These are phyloP conservation scores for Amphipoea oculea DNA, from an alignment of 2,888 invertebrate species.

Conservation along the genomic window DNA sequence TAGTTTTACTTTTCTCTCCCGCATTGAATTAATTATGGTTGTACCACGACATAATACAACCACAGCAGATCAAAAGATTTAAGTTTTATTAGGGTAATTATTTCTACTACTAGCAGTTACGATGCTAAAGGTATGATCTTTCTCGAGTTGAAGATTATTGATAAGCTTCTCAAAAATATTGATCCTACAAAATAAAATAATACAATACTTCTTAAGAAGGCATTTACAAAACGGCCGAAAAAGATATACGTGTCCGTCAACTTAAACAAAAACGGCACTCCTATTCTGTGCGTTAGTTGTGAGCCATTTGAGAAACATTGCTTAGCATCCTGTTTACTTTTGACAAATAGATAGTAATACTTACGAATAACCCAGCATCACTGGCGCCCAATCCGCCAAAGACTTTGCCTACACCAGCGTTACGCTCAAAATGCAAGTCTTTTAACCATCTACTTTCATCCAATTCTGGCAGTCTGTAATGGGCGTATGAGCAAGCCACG, in stretches of 20 bases:
- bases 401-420: slow-evolving; percentile 67
- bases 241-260: not conserved
- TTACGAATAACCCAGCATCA: slow-evolving; percentile 77
- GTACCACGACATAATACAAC: not conserved
- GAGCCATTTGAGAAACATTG: too few relatives aligned
- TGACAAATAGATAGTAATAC: slow-evolving; percentile 34
- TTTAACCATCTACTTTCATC: not conserved
- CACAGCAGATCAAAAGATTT: too few relatives aligned
- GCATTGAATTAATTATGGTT: not conserved
- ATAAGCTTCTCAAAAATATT: not conserved
- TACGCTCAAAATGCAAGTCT: slow-evolving; percentile 58
- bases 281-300: not conserved
- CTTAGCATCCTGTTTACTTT: not conserved
- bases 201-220: too few relatives aligned
- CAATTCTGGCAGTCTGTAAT: slow-evolving; percentile 3
- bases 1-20: not conserved
- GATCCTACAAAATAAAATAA: not conserved
- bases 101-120: not conserved
- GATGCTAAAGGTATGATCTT: not conserved
- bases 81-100: not conserved
- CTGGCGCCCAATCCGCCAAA: slow-evolving; percentile 78
- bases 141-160: not conserved
- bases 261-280: too few relatives aligned
- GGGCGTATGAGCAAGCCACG: slow-evolving; percentile 40
- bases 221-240: not conserved